Percentiles rank a stretch among this genome's conserved stretches.
These are phyloP conservation scores for Leucoraja ocellata DNA, from an alignment of 2,797 vertebrate genomes.

Conservation along the genomic window DNA sequence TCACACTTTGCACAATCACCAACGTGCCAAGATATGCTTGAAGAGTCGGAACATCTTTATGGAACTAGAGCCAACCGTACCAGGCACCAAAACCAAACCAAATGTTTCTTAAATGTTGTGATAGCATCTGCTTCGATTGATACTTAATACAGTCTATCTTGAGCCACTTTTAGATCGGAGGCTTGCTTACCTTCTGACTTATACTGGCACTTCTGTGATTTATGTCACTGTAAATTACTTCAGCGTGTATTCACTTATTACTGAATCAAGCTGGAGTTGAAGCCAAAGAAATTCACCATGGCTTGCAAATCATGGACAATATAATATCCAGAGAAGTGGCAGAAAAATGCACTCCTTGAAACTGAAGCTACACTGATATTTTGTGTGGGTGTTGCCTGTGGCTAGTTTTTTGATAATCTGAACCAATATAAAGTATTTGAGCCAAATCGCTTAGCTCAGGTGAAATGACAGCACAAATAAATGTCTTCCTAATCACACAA, in stretches of 20 bases:
- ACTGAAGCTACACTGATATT: not conserved
- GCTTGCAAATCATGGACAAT: not conserved
- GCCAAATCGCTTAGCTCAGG: slow-evolving; percentile 15
- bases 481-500: not conserved
- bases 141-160: not conserved
- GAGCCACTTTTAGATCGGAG: not conserved
- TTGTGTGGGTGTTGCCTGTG: slow-evolving; percentile 18
- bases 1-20: no score
- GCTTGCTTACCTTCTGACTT: not conserved
- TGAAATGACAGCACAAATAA: slow-evolving; percentile 7
- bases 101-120: no score
- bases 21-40: no score
- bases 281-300: not conserved
- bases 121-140: no score
- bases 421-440: not conserved
- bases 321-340: slow-evolving; percentile 12
- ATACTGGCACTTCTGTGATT: not conserved
- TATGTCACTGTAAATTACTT: not conserved
- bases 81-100: no score
- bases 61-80: no score
- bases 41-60: no score
- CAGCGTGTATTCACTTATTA: not conserved
- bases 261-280: not conserved
- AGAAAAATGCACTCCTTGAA: slow-evolving; percentile 5
- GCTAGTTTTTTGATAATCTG: not conserved